Base-by-base conservation (phyloP, 1,140 invertebrate species). In the Penaeus chinensis region DNA sequence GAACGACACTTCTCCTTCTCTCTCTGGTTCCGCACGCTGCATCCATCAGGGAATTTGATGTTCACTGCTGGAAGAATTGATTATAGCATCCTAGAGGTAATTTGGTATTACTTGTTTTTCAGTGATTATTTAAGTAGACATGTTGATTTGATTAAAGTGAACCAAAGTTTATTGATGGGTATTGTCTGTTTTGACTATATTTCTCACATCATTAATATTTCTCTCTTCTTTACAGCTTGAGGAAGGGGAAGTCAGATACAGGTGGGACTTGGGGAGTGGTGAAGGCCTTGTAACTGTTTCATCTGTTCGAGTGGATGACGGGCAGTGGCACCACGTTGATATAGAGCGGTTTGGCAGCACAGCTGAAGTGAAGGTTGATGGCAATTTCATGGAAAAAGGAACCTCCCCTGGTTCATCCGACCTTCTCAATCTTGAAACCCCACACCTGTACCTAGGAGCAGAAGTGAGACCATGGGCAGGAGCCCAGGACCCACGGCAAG, bases 251-350 rank as follows among this genome's bases (percentile, higher is more conserved):
- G 94, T 97, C 7, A 96, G 97, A 91, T 98, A 97, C 91, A 94
- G 96, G 88, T 97, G 98, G 93, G 96, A 99, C 91, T 94, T 98
- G 84, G 97, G 97, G 10, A 96, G 96, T 90, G 97, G 97, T n/a
- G 96, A 96, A 92, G 97, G 96, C n/a, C 91, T 95, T 16, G 95
- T 97, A 2, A 93, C 95, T 69, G 95, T 98, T 5, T 94, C 95
- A 5, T 95, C 95, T 69, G 92, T 95, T 2, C 94, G 94, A 90
- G 94, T 98, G 54, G 96, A 96, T 63, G 97, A 99, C 92, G 97
- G 97, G 1, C 94, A 94, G 89, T 99, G 98, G 98, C 98, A 99
- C 92, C 95, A 96, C 90, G 95, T 98, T 65, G 94, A 94, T 54
- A 92, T 98, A 76, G 96, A 98, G 92, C 93, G 98, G 47, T 95